These are phyloP conservation scores for Oxyscelio sp. DNA, from an alignment of 2,888 invertebrate genomes.

Conservation along the genomic window DNA sequence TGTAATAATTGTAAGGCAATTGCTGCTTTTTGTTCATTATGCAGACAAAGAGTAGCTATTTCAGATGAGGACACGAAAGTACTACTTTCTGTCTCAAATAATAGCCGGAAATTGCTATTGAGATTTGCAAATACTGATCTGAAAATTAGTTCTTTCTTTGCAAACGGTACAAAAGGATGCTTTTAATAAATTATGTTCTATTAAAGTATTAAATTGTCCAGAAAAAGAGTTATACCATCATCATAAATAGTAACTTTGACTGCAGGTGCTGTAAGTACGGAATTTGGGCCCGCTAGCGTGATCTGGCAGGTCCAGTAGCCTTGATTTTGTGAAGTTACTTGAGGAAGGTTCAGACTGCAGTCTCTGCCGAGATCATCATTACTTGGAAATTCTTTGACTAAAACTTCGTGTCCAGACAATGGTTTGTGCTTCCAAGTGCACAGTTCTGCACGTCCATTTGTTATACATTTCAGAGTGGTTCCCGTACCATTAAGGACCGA, in stretches of 20 bases:
- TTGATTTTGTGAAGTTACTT: slow-evolving; percentile 82
- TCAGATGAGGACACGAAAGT: too few species aligned
- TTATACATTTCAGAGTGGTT: slow-evolving; percentile 83
- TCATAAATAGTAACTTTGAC: slow-evolving; percentile 84
- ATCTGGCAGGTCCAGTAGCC: slow-evolving; percentile 86
- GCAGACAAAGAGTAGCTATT: too few species aligned
- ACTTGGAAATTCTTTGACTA: slow-evolving; percentile 84
- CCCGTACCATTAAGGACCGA: slow-evolving; percentile 83
- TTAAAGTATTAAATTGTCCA: too few species aligned
- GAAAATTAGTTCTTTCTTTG: too few species aligned
- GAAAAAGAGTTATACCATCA: too few species aligned
- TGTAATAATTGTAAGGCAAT: too few species aligned
- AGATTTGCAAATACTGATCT: too few species aligned
- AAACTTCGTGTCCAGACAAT: slow-evolving; percentile 78
- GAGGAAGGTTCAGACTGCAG: slow-evolving; percentile 83
- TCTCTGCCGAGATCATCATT: slow-evolving; percentile 84
- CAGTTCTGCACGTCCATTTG: slow-evolving; percentile 84
- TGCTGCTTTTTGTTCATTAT: too few species aligned
- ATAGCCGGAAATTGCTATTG: too few species aligned
- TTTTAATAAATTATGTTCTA: too few species aligned
- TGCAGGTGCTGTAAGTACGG: slow-evolving; percentile 79
- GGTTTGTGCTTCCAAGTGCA: slow-evolving; percentile 86
- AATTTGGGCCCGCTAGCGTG: slow-evolving; percentile 81
- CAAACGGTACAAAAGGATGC: too few species aligned
- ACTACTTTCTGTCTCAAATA: too few species aligned